Evolutionary conservation across 37 sponge, comb jelly and placozoan genomes (phyloP).

Genomic region (Dysidea cf. avara): DNA sequence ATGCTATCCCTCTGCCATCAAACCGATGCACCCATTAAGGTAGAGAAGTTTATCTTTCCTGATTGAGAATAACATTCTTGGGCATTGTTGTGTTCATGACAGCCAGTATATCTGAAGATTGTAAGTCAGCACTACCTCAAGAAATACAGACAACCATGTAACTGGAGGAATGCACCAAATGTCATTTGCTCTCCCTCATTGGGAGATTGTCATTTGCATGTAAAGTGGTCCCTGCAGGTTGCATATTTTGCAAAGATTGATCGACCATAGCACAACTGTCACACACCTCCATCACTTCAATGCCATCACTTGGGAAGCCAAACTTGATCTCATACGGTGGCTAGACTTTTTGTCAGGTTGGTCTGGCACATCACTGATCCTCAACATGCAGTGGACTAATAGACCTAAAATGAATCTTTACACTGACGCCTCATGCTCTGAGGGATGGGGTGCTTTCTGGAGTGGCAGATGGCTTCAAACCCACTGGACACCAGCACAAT

Average conservation of each 20-base stretch:
- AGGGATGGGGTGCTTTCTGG: slow-evolving; percentile 42
- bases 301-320: slow-evolving; percentile 10
- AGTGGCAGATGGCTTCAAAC: slow-evolving; percentile 20
- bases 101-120: too few species aligned
- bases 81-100: too few species aligned
- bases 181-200: too few species aligned
- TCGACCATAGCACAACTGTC: slow-evolving; percentile 19
- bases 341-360: slow-evolving; percentile 24
- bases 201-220: too few species aligned
- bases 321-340: slow-evolving; percentile 57
- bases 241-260: slow-evolving; percentile 30
- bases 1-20: too few species aligned
- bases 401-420: slow-evolving; percentile 22
- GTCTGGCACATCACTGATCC: slow-evolving; percentile 21
- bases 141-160: too few species aligned
- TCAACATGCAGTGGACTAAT: not conserved
- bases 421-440: slow-evolving; percentile 43
- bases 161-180: too few species aligned
- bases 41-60: too few species aligned
- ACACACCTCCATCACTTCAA: slow-evolving; percentile 17
- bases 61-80: too few species aligned
- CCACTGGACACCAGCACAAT: slow-evolving; percentile 20
- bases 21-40: too few species aligned
- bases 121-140: too few species aligned
- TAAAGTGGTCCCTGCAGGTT: slow-evolving; percentile 37